Evolutionary conservation across 1,140 invertebrate species (phyloP), one percentile per base, ranked within the genome.

Genomic region (Euglossa dilemma): DNA sequence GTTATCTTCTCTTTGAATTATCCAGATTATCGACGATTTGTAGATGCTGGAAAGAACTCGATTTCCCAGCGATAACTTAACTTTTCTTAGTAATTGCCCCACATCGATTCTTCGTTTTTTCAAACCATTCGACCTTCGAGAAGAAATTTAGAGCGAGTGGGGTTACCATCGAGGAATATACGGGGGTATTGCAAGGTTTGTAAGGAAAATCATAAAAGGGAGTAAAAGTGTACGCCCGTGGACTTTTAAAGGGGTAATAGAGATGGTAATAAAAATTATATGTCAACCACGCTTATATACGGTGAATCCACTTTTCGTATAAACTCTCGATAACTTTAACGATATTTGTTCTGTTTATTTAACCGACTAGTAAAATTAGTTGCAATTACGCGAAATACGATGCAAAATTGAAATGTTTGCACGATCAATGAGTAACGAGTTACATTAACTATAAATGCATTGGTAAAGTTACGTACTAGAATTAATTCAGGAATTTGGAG

Each of bases 241-340:
- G 76, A 79, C 18, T 70, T 79, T 79, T 71, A 71, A 71, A 25
- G n/a, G 61, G 77, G 43, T 56, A 50, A 45, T 59, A 50, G 76
- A 16, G 11, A 25, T 52, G 4, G 52, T 79, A 57, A 79, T 72
- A 79, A 72, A 72, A 71, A 61, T 71, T 71, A 23, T 71, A 79
- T 25, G 64, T 71, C n/a, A 23, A 18, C 63, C 14, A 28, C 12
- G 16, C 8, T 78, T 47, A 45, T 61, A 23, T 45, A 78, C 52
- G 50, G 4, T n/a, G 16, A 25, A 61, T 54, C 9, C 47, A 23
- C 45, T 36, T 79, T 50, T 7, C 45, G 3, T n/a, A 47, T 50
- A 28, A 71, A 59, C 18, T 14, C 12, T 50, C 25, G 50, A 45
- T 45, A 77, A 25, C 23, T 25, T 1, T 1, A 16, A 43, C 6